These are phyloP conservation scores for Shinisaurus crocodilurus DNA, from an alignment of 2,113 vertebrate species.

Conservation along the genomic window DNA sequence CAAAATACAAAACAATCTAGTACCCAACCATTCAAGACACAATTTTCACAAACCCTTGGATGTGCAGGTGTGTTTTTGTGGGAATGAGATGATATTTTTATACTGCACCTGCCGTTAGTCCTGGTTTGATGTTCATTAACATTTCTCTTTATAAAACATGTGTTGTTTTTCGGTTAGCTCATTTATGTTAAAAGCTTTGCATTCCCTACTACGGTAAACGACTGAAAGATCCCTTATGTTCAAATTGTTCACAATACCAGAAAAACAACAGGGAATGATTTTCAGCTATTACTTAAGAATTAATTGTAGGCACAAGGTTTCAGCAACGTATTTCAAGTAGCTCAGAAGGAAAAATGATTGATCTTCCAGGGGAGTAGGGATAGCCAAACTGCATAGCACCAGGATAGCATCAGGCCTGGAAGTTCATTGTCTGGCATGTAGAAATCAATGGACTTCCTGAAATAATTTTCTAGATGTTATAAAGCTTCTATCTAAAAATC, in stretches of 20 bases:
- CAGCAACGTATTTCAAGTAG: not conserved
- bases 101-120: not conserved
- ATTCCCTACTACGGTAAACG: not conserved
- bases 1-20: not conserved
- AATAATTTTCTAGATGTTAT: not conserved
- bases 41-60: not conserved
- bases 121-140: not conserved
- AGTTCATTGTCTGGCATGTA: not conserved
- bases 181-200: not conserved
- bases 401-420: not conserved
- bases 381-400: not conserved
- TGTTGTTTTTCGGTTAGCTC: not conserved
- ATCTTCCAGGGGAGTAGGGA: not conserved
- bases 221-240: not conserved
- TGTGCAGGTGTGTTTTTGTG: not conserved
- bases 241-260: not conserved
- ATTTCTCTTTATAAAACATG: not conserved
- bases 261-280: not conserved
- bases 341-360: not conserved
- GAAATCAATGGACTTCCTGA: constrained; percentile 21
- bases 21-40: not conserved
- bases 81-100: not conserved
- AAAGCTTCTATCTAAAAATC: not conserved
- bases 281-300: not conserved
- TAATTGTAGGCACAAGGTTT: not conserved